Evolutionary conservation across 2,113 vertebrate genomes (phyloP).

Genomic region (Lagopus muta): DNA sequence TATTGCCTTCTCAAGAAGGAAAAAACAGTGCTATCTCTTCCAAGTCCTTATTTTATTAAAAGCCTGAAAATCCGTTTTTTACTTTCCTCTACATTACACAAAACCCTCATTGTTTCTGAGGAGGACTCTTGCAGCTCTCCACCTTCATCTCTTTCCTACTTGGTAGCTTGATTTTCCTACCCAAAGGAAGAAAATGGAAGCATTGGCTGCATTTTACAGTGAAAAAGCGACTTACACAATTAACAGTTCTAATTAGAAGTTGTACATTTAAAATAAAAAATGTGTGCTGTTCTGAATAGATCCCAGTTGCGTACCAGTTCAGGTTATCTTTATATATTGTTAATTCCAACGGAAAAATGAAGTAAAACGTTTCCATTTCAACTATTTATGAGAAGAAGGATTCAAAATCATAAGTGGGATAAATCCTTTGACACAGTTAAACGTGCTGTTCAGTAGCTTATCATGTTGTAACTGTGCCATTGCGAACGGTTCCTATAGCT

Average conservation of each 20-base stretch:
- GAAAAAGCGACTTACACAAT: background rate
- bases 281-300: background rate
- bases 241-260: background rate
- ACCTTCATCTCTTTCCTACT: background rate
- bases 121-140: background rate
- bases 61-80: background rate
- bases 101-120: background rate
- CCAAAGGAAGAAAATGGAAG: background rate
- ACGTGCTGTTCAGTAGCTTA: conserved; percentile 27
- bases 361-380: conserved; percentile 21
- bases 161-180: background rate
- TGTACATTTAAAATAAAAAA: background rate
- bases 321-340: background rate
- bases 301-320: background rate
- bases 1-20: background rate
- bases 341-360: conserved; percentile 17
- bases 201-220: background rate
- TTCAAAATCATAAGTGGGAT: conserved; percentile 21
- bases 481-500: conserved; percentile 15
- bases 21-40: background rate
- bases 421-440: conserved; percentile 4
- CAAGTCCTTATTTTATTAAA: background rate
- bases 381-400: conserved; percentile 44
- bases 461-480: conserved; percentile 34
- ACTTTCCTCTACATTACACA: background rate